These are phyloP conservation scores for Pelobates fuscus DNA, from an alignment of 2,113 vertebrate species.

Conservation along the genomic window DNA sequence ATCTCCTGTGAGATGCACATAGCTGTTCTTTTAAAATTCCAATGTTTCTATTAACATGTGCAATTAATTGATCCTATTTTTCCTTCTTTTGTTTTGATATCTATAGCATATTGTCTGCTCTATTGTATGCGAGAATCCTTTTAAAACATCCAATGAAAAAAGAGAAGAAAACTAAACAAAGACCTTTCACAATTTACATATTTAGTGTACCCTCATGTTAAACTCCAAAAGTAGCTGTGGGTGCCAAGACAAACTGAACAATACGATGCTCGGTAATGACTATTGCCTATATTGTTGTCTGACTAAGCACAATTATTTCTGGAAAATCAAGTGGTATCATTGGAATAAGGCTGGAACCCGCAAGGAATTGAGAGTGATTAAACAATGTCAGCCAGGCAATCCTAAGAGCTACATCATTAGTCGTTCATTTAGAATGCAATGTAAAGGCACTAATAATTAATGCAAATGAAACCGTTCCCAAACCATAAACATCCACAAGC, in stretches of 20 bases:
- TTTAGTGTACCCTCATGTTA: too few species aligned
- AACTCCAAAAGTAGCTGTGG: too few species aligned
- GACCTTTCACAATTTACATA: too few species aligned
- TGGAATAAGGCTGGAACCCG: slow-evolving; percentile 32
- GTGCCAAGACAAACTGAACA: neutral
- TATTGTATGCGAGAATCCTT: too few species aligned
- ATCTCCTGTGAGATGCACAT: too few species aligned
- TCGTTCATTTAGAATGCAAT: slow-evolving; percentile 44
- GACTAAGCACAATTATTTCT: slow-evolving; percentile 21
- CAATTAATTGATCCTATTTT: too few species aligned
- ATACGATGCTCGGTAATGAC: neutral
- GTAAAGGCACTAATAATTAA: slow-evolving; percentile 49
- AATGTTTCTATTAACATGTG: too few species aligned
- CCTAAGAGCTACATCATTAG: slow-evolving; percentile 48
- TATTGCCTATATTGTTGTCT: neutral
- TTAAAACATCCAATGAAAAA: too few species aligned
- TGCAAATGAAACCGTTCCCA: slow-evolving; percentile 44
- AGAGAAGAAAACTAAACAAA: too few species aligned
- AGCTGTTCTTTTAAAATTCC: too few species aligned
- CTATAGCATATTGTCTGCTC: too few species aligned
- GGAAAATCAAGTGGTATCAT: slow-evolving; percentile 24
- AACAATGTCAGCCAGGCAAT: slow-evolving; percentile 44
- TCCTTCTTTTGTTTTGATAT: too few species aligned
- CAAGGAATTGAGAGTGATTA: slow-evolving; percentile 40
- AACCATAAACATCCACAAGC: slow-evolving; percentile 15